Conservation (phyloP, 2,888 invertebrate species). For the Lasius fuliginosus region DNA sequence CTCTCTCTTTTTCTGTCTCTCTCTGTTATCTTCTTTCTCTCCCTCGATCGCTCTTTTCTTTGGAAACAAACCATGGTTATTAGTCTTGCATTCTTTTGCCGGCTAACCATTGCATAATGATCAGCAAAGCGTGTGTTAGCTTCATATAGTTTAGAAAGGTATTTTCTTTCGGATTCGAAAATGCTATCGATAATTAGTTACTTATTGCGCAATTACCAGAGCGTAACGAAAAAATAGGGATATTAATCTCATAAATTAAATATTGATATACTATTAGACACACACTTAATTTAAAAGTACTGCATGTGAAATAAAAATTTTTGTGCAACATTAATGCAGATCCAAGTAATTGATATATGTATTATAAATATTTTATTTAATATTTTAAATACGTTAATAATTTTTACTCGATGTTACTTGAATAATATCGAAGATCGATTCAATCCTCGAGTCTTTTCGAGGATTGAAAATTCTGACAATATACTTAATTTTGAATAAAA, state of each 20-base stretch:
- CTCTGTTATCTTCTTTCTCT: not conserved
- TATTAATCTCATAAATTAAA: not conserved
- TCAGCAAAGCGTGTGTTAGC: slow-evolving; percentile 38
- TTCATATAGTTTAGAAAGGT: slow-evolving; percentile 20
- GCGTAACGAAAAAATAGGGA: not conserved
- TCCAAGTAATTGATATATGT: not conserved
- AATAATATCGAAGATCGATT: not conserved
- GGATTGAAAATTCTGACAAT: not conserved
- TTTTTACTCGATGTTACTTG: not conserved
- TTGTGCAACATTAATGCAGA: not conserved
- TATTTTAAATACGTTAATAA: not conserved
- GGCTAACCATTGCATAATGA: slow-evolving; percentile 33
- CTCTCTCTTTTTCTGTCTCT: slow-evolving; percentile 24
- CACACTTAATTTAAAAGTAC: not conserved
- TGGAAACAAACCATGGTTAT: slow-evolving; percentile 63
- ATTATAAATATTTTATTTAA: not conserved
- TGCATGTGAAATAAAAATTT: not conserved
- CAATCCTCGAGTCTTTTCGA: not conserved
- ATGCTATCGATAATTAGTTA: slow-evolving; percentile 6
- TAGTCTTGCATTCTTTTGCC: slow-evolving; percentile 53
- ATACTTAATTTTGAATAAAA: not conserved
- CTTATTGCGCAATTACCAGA: not conserved
- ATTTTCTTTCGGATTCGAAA: slow-evolving; percentile 26
- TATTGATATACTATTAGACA: not conserved
- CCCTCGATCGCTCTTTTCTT: slow-evolving; percentile 62